Base-by-base conservation (phyloP, 1,140 invertebrate genomes). In the Penaeus vannamei region DNA sequence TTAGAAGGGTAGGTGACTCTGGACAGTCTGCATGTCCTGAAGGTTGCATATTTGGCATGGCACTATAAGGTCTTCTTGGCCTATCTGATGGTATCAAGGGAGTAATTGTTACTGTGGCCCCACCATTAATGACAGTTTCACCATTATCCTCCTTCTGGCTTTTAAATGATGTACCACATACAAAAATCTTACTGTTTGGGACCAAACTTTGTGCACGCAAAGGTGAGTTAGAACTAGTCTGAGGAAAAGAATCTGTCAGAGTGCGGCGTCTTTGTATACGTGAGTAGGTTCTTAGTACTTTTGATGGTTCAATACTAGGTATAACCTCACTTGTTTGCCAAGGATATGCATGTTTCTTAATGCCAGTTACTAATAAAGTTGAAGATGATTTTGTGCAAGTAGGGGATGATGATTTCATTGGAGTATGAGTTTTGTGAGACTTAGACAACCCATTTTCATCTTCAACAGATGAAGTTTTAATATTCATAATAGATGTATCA, bases 41-140 rank as follows among this genome's bases (percentile, higher is more conserved):
- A 19, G 42, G 36, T 19, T 87, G 60, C 36, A 82, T 42, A 26
- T 26, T 82, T 10, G 86, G 86, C 77, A 89, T 66, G 42, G 87
- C 82, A 85, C 82, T 89, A 59, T 23, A 84, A 29, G 79, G 80
- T 26, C 64, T 87, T 80, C 46, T 59, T 36, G 60, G 76, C 61
- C 76, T 79, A 19, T 80, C 76, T n/a, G 12, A 32, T 60, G 85
- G 12, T 23, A 77, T 46, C n/a, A 79, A 84, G 32, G 86, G 86
- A 42, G 79, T 87, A 53, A 87, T 87, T 64, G 86, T 87, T n/a
- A 87, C 80, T 64, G 61, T 81, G 19, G 86, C 42, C 8, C 86
- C 86, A 32, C 59, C 61, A 66, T 87, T 64, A 64, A 87, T 59
- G 20, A 87, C 86, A 22, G 86, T 87, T 66, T 87, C 79, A n/a